phyloP scores from a whole-genome alignment of 2,888 invertebrate genomes.

The Endomychus coccineus region DNA sequence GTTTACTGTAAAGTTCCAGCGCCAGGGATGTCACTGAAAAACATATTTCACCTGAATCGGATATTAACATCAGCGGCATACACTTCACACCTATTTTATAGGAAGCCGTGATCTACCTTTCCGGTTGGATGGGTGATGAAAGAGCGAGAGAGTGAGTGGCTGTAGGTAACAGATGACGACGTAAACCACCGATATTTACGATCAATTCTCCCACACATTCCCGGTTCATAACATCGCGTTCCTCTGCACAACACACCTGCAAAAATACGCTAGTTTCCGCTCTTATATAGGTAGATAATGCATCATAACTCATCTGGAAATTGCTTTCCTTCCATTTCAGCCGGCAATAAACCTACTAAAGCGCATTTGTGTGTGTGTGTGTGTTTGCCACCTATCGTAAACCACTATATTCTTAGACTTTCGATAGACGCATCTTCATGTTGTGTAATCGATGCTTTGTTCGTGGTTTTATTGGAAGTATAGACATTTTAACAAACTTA shows the following conservation, averaged over 20 bases:
- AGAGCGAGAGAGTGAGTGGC: too few relatives aligned
- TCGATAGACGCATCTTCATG: slow-evolving; percentile 10
- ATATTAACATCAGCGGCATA: too few relatives aligned
- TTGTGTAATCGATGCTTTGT: background rate
- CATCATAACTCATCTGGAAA: slow-evolving; percentile 43
- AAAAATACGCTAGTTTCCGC: slow-evolving; percentile 43
- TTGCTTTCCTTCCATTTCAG: slow-evolving; percentile 44
- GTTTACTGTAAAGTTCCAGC: too few relatives aligned
- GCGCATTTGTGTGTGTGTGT: slow-evolving; percentile 36
- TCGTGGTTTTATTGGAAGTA: too few relatives aligned
- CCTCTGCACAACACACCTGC: slow-evolving; percentile 41
- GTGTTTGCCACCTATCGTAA: slow-evolving; percentile 35
- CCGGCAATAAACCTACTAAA: slow-evolving; percentile 41
- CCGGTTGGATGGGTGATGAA: too few relatives aligned
- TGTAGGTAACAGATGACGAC: slow-evolving; percentile 44
- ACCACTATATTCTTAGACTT: slow-evolving; percentile 35
- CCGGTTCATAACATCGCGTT: slow-evolving; percentile 34
- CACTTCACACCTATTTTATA: too few relatives aligned
- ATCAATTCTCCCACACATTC: slow-evolving; percentile 40
- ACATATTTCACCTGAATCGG: too few relatives aligned
- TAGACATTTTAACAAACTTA: too few relatives aligned
- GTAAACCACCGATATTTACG: slow-evolving; percentile 45
- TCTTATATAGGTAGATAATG: slow-evolving; percentile 45
- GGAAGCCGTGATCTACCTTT: too few relatives aligned
- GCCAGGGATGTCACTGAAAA: too few relatives aligned